Conservation (phyloP, 2,113 vertebrate genomes). For the Callorhinus ursinus region DNA sequence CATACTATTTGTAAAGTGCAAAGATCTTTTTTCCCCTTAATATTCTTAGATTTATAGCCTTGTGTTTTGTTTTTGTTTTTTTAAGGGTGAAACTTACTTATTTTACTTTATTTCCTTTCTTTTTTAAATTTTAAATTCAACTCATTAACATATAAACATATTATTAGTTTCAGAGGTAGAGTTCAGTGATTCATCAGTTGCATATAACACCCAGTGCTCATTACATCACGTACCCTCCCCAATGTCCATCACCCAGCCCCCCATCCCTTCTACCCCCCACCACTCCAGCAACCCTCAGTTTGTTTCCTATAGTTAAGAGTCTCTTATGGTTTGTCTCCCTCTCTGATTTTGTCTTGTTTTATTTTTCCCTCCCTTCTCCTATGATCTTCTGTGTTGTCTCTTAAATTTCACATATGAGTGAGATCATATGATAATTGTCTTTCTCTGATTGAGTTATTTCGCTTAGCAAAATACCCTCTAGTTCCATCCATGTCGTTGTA, state of each 20-base stretch:
- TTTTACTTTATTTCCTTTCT: not conserved
- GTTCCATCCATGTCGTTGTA: not conserved
- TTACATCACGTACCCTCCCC: not conserved
- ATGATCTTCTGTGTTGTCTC: not conserved
- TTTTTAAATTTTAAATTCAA: not conserved
- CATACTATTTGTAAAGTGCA: not conserved
- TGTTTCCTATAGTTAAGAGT: not conserved
- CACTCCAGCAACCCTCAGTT: not conserved
- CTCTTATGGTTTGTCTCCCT: not conserved
- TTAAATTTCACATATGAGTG: not conserved
- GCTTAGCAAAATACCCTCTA: not conserved
- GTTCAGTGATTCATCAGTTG: not conserved
- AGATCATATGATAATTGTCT: not conserved
- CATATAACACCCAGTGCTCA: not conserved
- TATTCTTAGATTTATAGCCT: not conserved
- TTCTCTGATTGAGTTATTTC: not conserved
- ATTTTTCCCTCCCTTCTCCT: not conserved
- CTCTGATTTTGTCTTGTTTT: not conserved
- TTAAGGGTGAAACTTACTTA: not conserved
- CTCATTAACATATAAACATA: not conserved
- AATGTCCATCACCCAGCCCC: not conserved
- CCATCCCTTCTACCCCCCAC: not conserved
- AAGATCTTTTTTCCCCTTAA: not conserved
- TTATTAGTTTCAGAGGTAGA: not conserved
- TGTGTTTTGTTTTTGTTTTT: constrained; percentile 31